Percentiles rank a stretch among this genome's conserved stretches.
phyloP scores from a whole-genome alignment of 2,797 vertebrate species.

The Platalea minor region DNA sequence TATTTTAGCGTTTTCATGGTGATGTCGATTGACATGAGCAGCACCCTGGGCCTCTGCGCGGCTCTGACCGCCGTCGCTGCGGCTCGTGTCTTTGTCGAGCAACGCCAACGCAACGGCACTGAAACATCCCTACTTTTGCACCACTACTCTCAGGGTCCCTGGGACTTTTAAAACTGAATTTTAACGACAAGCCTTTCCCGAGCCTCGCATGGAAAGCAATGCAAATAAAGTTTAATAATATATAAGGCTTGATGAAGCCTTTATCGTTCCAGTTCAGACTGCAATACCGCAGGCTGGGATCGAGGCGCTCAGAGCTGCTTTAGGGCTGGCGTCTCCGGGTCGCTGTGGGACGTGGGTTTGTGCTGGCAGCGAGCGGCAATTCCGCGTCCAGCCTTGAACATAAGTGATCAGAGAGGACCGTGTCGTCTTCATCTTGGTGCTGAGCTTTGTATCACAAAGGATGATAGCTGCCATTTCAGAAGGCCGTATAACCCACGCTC shows the following conservation, averaged over 20 bases:
- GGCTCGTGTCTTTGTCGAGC: background rate
- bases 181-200: background rate
- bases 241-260: background rate
- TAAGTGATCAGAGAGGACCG: rapidly evolving
- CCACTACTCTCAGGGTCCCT: background rate
- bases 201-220: background rate
- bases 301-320: background rate
- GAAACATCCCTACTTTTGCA: background rate
- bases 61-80: background rate
- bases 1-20: background rate
- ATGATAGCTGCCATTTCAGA: background rate
- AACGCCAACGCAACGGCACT: rapidly evolving
- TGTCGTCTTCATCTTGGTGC: background rate
- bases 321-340: background rate
- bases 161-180: background rate
- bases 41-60: background rate
- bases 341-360: rapidly evolving
- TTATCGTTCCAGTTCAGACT: background rate
- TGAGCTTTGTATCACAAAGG: background rate
- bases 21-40: background rate
- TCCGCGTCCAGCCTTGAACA: background rate
- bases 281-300: background rate
- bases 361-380: background rate
- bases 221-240: background rate
- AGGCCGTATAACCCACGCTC: background rate